These are phyloP conservation scores for Condylura cristata DNA, from an alignment of 2,113 vertebrate species.

Conservation along the genomic window DNA sequence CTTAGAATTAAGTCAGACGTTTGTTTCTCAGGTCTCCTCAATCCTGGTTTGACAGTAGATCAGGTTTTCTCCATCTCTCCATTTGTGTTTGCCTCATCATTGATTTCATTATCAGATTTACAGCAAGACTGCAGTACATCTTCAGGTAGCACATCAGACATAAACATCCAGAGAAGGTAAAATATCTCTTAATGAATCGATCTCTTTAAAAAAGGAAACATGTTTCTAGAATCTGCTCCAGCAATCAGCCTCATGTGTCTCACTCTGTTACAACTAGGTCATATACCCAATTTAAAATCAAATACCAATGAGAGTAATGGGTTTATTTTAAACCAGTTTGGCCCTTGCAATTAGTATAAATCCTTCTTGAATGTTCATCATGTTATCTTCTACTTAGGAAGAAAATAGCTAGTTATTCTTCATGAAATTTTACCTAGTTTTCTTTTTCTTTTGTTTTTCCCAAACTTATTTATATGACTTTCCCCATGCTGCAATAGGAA, in stretches of 20 bases:
- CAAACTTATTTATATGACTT: neutral
- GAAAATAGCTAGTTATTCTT: neutral
- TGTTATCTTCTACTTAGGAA: neutral
- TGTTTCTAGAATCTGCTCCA: neutral
- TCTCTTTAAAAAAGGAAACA: neutral
- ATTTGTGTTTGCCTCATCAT: neutral
- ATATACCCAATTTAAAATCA: neutral
- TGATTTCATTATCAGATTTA: neutral
- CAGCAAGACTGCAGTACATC: neutral
- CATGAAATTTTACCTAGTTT: neutral
- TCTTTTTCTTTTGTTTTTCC: neutral
- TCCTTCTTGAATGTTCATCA: neutral
- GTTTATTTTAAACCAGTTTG: too few species aligned
- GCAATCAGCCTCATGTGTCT: neutral
- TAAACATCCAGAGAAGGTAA: neutral
- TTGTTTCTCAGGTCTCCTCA: neutral
- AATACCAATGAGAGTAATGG: neutral
- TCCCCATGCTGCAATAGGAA: neutral
- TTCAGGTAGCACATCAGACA: neutral
- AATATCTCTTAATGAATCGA: neutral
- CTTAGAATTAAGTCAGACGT: neutral
- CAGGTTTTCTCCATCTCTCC: neutral
- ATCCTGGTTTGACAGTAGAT: too few species aligned
- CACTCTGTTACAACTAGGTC: neutral
- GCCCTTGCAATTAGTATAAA: neutral